These are phyloP conservation scores for Gonocerus acuteangulatus DNA, from an alignment of 2,888 invertebrate species.

Conservation along the genomic window DNA sequence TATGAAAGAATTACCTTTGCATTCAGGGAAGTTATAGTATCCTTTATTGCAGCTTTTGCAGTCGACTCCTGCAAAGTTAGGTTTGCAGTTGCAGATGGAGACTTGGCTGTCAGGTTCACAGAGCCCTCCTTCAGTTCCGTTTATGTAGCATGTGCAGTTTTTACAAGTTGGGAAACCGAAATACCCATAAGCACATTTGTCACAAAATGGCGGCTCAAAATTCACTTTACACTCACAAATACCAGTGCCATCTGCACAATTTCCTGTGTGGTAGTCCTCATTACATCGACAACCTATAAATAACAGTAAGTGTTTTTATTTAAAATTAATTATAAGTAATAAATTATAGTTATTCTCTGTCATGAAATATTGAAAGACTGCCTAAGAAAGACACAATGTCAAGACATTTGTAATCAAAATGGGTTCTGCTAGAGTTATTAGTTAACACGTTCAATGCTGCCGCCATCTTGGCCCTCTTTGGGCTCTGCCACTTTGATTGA, in stretches of 20 bases:
- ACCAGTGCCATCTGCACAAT: conserved; percentile 85
- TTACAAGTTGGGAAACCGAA: conserved; percentile 87
- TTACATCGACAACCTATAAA: conserved; percentile 80
- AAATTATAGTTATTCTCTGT: neutral
- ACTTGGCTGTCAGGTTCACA: conserved; percentile 73
- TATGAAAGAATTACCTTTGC: conserved; percentile 57
- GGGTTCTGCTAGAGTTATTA: neutral
- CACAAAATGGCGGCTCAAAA: conserved; percentile 68
- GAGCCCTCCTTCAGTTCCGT: conserved; percentile 79
- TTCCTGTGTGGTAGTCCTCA: conserved; percentile 77
- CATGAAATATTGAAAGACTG: neutral
- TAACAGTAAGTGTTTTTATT: neutral
- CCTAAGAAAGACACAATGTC: neutral
- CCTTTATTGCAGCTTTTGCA: conserved; percentile 85
- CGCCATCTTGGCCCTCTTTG: no score
- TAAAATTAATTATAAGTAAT: neutral
- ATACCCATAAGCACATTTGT: conserved; percentile 80
- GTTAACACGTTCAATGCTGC: no score
- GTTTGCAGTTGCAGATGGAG: conserved; percentile 69
- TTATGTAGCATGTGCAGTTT: conserved; percentile 84
- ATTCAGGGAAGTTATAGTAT: conserved; percentile 75
- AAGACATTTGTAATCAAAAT: neutral
- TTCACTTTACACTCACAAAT: conserved; percentile 80
- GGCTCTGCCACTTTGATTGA: no score
- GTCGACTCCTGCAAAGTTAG: conserved; percentile 75